These are phyloP conservation scores for Agriotes lineatus DNA, from an alignment of 2,888 invertebrate species.

Conservation along the genomic window DNA sequence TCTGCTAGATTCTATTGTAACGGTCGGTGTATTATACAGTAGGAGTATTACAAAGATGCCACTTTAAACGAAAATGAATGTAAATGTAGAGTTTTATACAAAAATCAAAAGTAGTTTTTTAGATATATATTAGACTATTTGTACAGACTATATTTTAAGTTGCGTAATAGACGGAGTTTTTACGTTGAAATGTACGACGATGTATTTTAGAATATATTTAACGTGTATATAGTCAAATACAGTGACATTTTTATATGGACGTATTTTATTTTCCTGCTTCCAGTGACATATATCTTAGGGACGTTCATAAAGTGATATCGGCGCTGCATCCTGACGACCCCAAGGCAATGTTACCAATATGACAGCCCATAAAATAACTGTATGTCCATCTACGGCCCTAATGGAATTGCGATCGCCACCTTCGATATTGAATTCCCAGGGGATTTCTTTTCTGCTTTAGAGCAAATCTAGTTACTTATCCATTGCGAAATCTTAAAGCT, in stretches of 20 bases:
- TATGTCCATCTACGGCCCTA: slow-evolving; percentile 62
- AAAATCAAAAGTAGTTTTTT: slow-evolving; percentile 67
- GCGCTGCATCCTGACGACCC: slow-evolving; percentile 32
- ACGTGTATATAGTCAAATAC: slow-evolving; percentile 65
- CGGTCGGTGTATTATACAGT: slow-evolving; percentile 38
- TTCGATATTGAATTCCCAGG: slow-evolving; percentile 60
- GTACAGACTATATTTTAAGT: slow-evolving; percentile 61
- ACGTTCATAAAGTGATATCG: slow-evolving; percentile 32
- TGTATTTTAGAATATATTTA: slow-evolving; percentile 63
- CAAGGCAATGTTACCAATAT: slow-evolving; percentile 62
- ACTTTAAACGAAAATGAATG: slow-evolving; percentile 44
- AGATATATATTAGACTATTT: slow-evolving; percentile 65
- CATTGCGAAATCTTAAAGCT: not conserved
- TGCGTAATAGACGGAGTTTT: slow-evolving; percentile 58
- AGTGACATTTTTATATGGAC: slow-evolving; percentile 50
- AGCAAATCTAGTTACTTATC: slow-evolving; percentile 30
- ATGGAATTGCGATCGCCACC: slow-evolving; percentile 64
- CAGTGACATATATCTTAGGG: slow-evolving; percentile 10
- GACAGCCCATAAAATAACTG: slow-evolving; percentile 66
- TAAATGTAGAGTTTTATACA: slow-evolving; percentile 66
- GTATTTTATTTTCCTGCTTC: slow-evolving; percentile 17
- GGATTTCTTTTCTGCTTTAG: slow-evolving; percentile 51
- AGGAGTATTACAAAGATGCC: slow-evolving; percentile 39
- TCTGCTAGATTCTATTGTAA: slow-evolving; percentile 38
- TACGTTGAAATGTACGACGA: slow-evolving; percentile 63